Percentiles rank a stretch among this genome's conserved stretches.
These are phyloP conservation scores for Saimiri boliviensis DNA, from an alignment of 2,113 vertebrate species.

Conservation along the genomic window DNA sequence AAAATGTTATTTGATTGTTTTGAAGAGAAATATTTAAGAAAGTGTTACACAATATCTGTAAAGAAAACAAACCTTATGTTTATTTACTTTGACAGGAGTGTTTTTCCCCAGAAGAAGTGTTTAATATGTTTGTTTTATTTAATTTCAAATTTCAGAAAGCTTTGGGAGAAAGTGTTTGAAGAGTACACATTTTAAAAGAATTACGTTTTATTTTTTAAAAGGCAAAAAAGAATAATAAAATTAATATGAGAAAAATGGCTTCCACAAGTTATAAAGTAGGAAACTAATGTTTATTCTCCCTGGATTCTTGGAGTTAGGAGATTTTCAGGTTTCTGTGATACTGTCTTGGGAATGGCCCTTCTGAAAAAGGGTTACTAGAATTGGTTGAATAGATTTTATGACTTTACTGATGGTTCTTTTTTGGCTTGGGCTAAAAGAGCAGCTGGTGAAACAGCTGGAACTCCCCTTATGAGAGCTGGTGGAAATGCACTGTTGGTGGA, in stretches of 20 bases:
- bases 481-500: constrained; percentile 12
- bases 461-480: constrained; percentile 34
- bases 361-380: background rate
- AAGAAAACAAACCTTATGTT: constrained; percentile 19
- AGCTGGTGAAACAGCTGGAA: constrained; percentile 64
- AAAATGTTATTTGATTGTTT: constrained; percentile 7
- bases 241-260: background rate
- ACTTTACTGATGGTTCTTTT: constrained; percentile 34
- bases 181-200: constrained; percentile 20
- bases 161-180: constrained; percentile 26
- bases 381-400: background rate
- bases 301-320: background rate
- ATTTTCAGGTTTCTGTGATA: background rate
- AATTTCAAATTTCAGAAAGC: constrained; percentile 41
- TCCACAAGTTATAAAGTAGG: constrained; percentile 9
- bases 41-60: background rate
- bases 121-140: constrained; percentile 44
- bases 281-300: background rate
- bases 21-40: constrained; percentile 25
- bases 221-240: background rate
- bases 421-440: constrained; percentile 43
- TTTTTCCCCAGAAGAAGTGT: background rate
- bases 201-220: constrained; percentile 41
- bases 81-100: constrained; percentile 27
- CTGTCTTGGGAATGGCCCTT: background rate